Percentiles rank a stretch among this genome's conserved stretches.
phyloP scores from a whole-genome alignment of 1,140 invertebrate species.

The Ceratosolen fusciceps region DNA sequence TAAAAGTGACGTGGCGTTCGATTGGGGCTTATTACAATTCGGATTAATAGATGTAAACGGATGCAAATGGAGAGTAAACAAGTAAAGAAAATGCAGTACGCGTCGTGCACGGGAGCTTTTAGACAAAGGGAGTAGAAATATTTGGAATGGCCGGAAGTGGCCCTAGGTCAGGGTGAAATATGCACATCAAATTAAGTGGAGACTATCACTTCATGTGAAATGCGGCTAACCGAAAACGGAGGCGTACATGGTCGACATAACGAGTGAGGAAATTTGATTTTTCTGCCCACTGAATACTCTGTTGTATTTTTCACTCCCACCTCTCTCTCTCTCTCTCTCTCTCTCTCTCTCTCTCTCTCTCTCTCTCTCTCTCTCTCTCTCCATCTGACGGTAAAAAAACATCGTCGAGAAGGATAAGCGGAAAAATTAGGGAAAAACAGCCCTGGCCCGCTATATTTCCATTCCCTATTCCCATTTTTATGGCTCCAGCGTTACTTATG shows the following conservation, averaged over 20 bases:
- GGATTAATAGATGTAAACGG: background rate
- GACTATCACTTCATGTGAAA: slow-evolving; percentile 18
- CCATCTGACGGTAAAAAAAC: background rate
- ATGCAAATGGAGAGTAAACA: background rate
- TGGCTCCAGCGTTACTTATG: background rate
- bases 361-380: no score
- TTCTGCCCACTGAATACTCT: slow-evolving; percentile 6
- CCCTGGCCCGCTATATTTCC: background rate
- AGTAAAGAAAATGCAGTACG: background rate
- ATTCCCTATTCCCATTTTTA: background rate
- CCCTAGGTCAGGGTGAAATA: background rate
- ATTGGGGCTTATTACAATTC: no score
- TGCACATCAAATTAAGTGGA: slow-evolving; percentile 29
- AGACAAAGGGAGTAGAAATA: no score
- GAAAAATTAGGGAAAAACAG: background rate
- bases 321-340: background rate
- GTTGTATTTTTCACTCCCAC: background rate
- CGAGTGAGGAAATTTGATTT: slow-evolving; percentile 30
- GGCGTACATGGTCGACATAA: background rate
- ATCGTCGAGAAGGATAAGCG: background rate
- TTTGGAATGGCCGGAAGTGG: no score
- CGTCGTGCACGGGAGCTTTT: no score
- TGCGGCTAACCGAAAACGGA: background rate
- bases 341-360: no score
- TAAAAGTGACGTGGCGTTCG: no score